phyloP scores from a whole-genome alignment of 2,113 vertebrate species.

The Oophaga pumilio region DNA sequence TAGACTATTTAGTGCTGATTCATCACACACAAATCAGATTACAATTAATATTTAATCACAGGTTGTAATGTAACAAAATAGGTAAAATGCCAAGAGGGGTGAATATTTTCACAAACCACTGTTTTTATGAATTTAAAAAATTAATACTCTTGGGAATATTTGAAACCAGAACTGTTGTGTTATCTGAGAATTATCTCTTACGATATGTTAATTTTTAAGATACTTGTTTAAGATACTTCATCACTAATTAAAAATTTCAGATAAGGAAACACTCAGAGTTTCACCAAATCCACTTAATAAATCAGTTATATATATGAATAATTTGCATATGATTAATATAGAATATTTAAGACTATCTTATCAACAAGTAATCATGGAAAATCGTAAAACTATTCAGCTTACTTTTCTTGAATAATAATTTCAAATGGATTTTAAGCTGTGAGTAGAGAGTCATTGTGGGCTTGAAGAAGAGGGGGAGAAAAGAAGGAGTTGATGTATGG shows the following conservation, averaged over 20 bases:
- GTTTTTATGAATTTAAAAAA: background rate
- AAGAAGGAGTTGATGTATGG: no score
- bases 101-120: no score
- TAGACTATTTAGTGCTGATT: no score
- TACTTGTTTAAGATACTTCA: background rate
- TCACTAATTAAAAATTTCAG: conserved; percentile 12
- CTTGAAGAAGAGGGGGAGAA: no score
- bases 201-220: background rate
- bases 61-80: no score
- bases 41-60: no score
- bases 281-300: conserved; percentile 21
- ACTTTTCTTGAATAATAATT: background rate
- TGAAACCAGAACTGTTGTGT: background rate
- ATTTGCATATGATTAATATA: conserved; percentile 11
- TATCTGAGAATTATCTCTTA: background rate
- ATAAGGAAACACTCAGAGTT: conserved; percentile 12
- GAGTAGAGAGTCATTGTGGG: no score
- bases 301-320: background rate
- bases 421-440: background rate
- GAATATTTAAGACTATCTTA: background rate
- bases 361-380: background rate
- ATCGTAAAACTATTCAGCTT: background rate
- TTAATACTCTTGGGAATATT: background rate
- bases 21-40: no score
- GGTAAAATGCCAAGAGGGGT: background rate